These are phyloP conservation scores for Conus ventricosus DNA, from an alignment of 1,140 invertebrate genomes.

Conservation along the genomic window DNA sequence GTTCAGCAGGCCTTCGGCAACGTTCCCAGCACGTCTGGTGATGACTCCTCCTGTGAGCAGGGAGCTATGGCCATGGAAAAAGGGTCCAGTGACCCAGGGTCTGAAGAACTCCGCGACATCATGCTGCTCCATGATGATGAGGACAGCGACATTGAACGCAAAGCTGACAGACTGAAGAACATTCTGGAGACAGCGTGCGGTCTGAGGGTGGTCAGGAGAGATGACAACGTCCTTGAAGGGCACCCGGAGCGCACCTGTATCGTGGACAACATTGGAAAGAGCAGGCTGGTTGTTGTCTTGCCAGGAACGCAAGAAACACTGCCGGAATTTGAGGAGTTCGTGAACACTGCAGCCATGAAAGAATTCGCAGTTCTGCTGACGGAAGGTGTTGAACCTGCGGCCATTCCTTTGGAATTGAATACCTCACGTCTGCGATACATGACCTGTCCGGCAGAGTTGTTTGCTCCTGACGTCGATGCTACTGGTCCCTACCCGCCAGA, in stretches of 20 bases:
- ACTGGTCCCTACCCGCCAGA: neutral
- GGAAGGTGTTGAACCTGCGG: neutral
- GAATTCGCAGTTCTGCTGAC: neutral
- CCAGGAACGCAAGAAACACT: neutral
- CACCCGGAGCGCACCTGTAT: neutral
- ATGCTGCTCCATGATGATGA: conserved; percentile 24
- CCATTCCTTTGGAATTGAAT: neutral
- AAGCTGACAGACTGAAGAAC: neutral
- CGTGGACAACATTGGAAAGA: neutral
- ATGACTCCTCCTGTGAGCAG: neutral
- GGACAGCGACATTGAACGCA: neutral
- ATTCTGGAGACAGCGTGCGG: neutral
- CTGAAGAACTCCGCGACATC: neutral
- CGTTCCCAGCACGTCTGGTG: neutral
- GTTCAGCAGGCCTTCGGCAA: neutral
- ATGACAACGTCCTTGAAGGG: neutral
- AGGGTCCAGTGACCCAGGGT: neutral
- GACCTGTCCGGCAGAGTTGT: neutral
- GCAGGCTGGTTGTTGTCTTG: neutral
- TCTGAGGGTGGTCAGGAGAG: neutral
- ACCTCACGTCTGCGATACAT: neutral
- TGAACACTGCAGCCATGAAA: neutral
- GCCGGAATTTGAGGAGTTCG: neutral
- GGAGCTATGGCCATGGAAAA: too few species aligned
- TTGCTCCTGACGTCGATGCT: neutral